These are phyloP conservation scores for Apus apus DNA, from an alignment of 2,113 vertebrate species.

Conservation along the genomic window DNA sequence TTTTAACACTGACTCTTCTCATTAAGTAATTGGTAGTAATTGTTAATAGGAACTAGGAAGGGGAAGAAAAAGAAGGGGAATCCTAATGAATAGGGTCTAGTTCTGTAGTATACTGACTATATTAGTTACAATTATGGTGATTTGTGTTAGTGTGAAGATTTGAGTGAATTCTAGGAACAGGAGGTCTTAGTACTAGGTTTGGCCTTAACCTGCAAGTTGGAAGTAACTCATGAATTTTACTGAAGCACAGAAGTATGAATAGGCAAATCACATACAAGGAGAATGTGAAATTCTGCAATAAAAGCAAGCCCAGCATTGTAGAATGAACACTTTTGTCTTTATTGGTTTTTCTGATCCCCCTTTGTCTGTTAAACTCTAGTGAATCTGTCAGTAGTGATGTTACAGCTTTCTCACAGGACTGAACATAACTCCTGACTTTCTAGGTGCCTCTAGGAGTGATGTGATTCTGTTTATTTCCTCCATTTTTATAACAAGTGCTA, in stretches of 20 bases:
- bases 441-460: not conserved
- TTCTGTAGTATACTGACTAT: not conserved
- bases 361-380: not conserved
- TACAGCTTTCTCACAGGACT: not conserved
- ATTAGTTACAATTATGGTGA: not conserved
- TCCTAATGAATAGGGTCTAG: not conserved
- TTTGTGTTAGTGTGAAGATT: not conserved
- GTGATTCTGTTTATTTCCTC: not conserved
- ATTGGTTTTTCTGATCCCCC: not conserved
- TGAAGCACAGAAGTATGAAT: not conserved
- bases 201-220: not conserved
- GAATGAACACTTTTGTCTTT: not conserved
- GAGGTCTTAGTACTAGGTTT: not conserved
- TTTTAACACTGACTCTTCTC: not conserved
- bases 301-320: not conserved
- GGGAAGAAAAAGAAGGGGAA: not conserved
- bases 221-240: not conserved
- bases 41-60: not conserved
- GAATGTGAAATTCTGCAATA: not conserved
- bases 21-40: not conserved
- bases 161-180: not conserved
- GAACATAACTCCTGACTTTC: not conserved
- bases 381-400: not conserved
- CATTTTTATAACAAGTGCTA: not conserved
- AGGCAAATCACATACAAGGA: not conserved